Evolutionary conservation across 1,140 invertebrate genomes (phyloP), one percentile per base, ranked within the genome.

Genomic region (Antheraea pernyi): DNA sequence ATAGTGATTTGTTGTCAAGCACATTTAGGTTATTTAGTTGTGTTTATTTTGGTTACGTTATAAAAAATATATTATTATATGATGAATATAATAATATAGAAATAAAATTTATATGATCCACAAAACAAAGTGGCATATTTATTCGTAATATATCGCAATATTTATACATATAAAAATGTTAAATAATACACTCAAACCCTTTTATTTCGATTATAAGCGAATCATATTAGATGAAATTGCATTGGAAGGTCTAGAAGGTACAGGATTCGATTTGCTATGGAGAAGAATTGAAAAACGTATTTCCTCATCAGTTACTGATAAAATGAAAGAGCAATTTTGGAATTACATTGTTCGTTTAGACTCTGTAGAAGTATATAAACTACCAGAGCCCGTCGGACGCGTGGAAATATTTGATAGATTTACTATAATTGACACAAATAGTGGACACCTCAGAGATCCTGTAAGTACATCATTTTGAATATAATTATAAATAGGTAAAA

Each of bases 161-260:
- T 30, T 30, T 30, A 30, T 30, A 2, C 4, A 30, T 30, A 30
- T 30, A 30, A 79, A 74, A 73, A 79, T 84, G 80, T 69, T 74
- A 60, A 70, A 60, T 39, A 72, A 70, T 63, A 30, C 68, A 53
- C 39, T 65, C 62, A 80, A 73, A 58, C 72, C 76, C 67, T 85
- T 84, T 70, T 64, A 59, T 1, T 81, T 81, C 65, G 82, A 90
- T 76, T 88, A 80, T 67, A 91, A 88, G 73, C 67, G 85, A 19
- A 76, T 90, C 59, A 42, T 91, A 67, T 76, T 91, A 60, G 88
- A 89, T 72, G 89, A 91, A 81, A 88, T 91, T 36, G 89, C 88
- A 65, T 78, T 91, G 62, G 84, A 89, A 68, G 89, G 89, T 3
- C 65, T 91, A 9, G 81, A 89, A 78, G 89, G 89, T 36, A 85